Percentiles rank a stretch among this genome's conserved stretches.
Evolutionary conservation across 2,113 vertebrate species (phyloP).

Genomic region (Sprattus sprattus): DNA sequence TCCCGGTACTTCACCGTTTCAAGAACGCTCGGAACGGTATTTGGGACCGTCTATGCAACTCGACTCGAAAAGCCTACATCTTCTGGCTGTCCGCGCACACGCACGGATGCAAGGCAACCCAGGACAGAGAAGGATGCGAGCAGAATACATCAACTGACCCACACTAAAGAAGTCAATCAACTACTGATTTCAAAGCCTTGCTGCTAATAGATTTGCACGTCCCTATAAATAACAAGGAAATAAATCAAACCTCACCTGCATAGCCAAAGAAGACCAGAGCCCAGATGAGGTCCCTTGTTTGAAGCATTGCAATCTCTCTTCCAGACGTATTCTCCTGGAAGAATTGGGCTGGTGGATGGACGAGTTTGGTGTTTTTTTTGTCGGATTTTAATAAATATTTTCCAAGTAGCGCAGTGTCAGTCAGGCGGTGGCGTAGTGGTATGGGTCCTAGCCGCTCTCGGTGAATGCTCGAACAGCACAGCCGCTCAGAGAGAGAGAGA

Average conservation of each 20-base stretch:
- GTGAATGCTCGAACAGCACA: conserved; percentile 65
- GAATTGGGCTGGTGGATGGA: conserved; percentile 41
- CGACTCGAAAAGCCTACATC: neutral
- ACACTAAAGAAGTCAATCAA: neutral
- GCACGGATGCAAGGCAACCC: conserved; percentile 2
- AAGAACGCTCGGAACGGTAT: neutral
- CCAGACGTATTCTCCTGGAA: conserved; percentile 69
- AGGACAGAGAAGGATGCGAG: conserved; percentile 32
- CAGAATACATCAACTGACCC: conserved; percentile 14
- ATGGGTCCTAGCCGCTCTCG: conserved; percentile 64
- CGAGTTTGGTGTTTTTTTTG: conserved; percentile 16
- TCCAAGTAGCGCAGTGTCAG: conserved; percentile 50
- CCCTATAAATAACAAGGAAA: conserved; percentile 21
- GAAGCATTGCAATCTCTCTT: conserved; percentile 84
- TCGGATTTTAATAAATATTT: conserved; percentile 28
- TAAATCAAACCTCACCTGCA: conserved; percentile 78
- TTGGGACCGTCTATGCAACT: neutral
- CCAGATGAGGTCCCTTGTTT: conserved; percentile 82
- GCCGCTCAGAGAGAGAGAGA: conserved; percentile 81
- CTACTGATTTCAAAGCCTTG: neutral
- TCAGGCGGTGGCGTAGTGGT: conserved; percentile 37
- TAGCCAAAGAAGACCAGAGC: conserved; percentile 81
- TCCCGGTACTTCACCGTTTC: neutral
- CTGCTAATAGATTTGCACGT: neutral
- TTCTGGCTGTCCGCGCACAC: neutral